Conservation (phyloP, 2,113 vertebrate genomes). For the Oncorhynchus nerka region DNA sequence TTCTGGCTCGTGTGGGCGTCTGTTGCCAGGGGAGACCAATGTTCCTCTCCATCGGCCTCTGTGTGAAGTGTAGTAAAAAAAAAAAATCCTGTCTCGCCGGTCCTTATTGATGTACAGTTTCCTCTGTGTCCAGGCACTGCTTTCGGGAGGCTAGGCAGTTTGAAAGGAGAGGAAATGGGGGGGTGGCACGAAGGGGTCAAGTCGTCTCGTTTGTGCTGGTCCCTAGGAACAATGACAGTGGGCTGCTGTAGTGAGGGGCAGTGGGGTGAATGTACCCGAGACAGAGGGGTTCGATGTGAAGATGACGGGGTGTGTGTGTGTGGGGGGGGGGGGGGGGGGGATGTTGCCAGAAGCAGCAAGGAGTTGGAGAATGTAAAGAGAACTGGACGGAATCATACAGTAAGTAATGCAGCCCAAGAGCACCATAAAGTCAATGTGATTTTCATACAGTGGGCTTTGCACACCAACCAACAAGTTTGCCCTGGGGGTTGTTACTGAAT, state of each 20-base stretch:
- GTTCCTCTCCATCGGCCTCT: constrained; percentile 6
- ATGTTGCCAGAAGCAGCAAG: neutral
- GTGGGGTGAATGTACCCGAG: neutral
- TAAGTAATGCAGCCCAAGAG: constrained; percentile 46
- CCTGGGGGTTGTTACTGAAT: constrained; percentile 33
- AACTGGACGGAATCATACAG: constrained; percentile 24
- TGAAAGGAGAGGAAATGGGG: constrained; percentile 30
- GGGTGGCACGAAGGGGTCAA: constrained; percentile 2
- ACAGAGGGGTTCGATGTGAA: neutral
- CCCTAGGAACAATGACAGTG: neutral
- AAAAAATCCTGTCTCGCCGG: constrained; percentile 20
- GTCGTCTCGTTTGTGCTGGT: neutral
- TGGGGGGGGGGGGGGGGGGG: neutral
- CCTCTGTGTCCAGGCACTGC: constrained; percentile 31
- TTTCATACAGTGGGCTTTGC: constrained; percentile 16
- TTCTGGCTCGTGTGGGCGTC: constrained; percentile 10
- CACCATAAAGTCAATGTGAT: constrained; percentile 39
- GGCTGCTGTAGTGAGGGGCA: neutral
- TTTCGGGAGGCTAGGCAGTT: constrained; percentile 23
- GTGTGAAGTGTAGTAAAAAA: constrained; percentile 20
- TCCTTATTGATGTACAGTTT: constrained; percentile 50
- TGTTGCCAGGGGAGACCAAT: constrained; percentile 27
- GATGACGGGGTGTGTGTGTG: neutral
- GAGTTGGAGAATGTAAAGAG: neutral
- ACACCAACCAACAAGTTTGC: constrained; percentile 5